phyloP scores from a whole-genome alignment of 2,888 invertebrate species.

The Balanococcus diminutus region DNA sequence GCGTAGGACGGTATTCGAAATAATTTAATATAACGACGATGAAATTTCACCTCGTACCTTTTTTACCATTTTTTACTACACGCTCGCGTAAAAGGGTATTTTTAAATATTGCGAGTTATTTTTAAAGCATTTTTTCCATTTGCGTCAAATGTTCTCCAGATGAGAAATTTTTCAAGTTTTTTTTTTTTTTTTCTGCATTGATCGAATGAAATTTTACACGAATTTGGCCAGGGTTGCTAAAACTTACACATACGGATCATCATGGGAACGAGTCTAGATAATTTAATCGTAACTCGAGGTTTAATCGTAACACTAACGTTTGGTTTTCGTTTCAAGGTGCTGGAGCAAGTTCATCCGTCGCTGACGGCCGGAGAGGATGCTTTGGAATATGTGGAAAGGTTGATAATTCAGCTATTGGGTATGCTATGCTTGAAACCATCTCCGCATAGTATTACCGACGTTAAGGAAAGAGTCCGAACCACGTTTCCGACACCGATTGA shows the following conservation, averaged over 20 bases:
- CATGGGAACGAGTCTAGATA: background rate
- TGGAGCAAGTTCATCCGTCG: conserved; percentile 89
- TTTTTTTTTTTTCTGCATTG: background rate
- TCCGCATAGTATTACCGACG: conserved; percentile 85
- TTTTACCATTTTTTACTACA: conserved; percentile 18
- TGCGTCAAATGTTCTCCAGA: background rate
- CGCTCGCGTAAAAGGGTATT: conserved; percentile 19
- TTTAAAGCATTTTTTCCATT: conserved; percentile 18
- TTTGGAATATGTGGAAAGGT: conserved; percentile 86
- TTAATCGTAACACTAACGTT: background rate
- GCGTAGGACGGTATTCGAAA: conserved; percentile 21
- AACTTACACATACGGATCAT: background rate
- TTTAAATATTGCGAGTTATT: background rate
- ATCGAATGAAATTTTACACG: background rate
- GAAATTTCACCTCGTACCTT: conserved; percentile 13
- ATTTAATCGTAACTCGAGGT: background rate
- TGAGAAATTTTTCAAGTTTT: background rate
- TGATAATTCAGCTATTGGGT: conserved; percentile 85
- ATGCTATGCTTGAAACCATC: conserved; percentile 81
- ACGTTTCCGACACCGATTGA: conserved; percentile 96
- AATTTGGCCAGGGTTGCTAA: background rate
- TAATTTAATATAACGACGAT: background rate
- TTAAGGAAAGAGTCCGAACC: conserved; percentile 88
- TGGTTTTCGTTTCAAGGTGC: conserved; percentile 68
- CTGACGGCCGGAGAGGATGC: conserved; percentile 86